phyloP scores from a whole-genome alignment of 2,888 invertebrate species.

The Macrophya alboannulata region DNA sequence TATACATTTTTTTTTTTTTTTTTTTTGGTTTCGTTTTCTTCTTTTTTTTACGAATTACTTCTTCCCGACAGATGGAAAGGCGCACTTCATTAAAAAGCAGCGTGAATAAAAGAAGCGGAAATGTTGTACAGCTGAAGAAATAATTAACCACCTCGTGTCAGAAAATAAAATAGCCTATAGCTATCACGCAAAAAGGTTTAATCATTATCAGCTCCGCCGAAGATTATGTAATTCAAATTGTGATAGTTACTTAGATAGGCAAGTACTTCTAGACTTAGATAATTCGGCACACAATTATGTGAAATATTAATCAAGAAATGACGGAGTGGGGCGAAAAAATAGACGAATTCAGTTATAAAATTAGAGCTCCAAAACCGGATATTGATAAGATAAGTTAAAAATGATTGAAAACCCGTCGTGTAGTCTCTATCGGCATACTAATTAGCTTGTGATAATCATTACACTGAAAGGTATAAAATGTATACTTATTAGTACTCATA shows the following conservation, averaged over 20 bases:
- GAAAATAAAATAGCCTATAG: neutral
- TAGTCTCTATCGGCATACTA: neutral
- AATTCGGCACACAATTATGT: neutral
- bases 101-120: neutral
- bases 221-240: neutral
- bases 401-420: neutral
- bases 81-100: neutral
- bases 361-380: neutral
- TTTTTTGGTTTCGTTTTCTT: neutral
- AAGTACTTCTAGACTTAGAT: neutral
- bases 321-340: neutral
- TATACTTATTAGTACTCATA: neutral
- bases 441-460: neutral
- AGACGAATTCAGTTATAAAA: neutral
- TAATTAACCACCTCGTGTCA: neutral
- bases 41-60: neutral
- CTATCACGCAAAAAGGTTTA: neutral
- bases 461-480: neutral
- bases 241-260: neutral
- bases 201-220: neutral
- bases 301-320: conserved; percentile 9
- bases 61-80: conserved; percentile 13
- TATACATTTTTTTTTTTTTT: neutral
- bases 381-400: conserved; percentile 24
- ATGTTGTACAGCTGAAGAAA: neutral